Base-by-base conservation (phyloP, 2,797 vertebrate species). In the Dipus sagitta region DNA sequence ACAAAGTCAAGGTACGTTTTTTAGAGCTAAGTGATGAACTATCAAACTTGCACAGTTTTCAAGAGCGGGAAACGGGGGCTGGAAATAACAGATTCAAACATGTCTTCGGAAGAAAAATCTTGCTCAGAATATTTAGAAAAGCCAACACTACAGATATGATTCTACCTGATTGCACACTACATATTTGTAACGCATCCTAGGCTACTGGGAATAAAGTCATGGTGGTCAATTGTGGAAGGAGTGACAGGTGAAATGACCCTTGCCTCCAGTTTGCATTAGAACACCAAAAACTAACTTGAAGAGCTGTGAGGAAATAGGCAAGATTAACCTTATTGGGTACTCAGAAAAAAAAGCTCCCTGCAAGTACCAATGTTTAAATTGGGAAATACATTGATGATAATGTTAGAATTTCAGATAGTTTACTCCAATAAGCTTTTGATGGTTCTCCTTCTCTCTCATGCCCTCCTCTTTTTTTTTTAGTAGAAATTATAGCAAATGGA, bases 1-100 rank as follows among this genome's bases (percentile, higher is more conserved):
- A 93, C 54, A 90, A 95, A 77, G 32, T 20, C n/a, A 90, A 85
- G 38, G 58, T 67, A 77, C 11, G 15, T 78, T 88, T 62, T 84
- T 17, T 14, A 47, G 58, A 87, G 30, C 64, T 93, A 92, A 94
- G 81, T 74, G 3, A 24, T 81, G 34, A 42, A 90, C 77, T 78
- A 47, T 30, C 64, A 74, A 68, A 32, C 2, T 47, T 11, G 15
- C 86, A 92, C 79, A 70, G 90, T 65, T 93, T 88, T 24, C 1
- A 54, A 15, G 72, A 88, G 24, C 15, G 30, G 12, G 15, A n/a
- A 80, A 83, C 2, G 23, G 24, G 77, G 23, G 38, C 38, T 38
- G 38, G 11, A 76, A 23, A 6, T 18, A 65, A 23, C 21, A 12
- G 52, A 67, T 54, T 74, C 30, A 11, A 88, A 75, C 13, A 28